phyloP scores from a whole-genome alignment of 2,797 vertebrate genomes.

The Acomys russatus region DNA sequence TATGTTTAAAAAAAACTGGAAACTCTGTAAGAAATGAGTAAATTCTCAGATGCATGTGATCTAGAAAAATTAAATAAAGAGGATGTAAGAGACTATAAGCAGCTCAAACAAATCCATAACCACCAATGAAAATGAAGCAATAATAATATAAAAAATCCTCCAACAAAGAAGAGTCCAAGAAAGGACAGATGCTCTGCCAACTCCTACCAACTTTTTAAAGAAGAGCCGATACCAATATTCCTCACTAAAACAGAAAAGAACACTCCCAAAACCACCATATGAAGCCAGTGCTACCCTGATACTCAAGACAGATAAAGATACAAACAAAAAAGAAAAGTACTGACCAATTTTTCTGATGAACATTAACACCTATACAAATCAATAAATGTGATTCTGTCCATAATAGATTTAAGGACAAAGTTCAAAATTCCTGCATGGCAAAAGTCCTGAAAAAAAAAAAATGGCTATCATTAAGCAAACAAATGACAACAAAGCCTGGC shows the following conservation, averaged over 20 bases:
- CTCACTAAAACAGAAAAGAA: neutral
- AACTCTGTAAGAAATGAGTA: neutral
- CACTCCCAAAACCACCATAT: neutral
- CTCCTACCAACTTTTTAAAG: neutral
- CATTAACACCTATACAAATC: neutral
- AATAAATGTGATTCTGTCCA: too few species aligned
- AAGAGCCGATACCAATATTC: neutral
- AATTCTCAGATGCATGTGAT: neutral
- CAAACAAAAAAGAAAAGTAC: neutral
- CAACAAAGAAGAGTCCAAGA: neutral
- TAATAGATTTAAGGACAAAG: neutral
- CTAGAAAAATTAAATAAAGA: conserved; percentile 32
- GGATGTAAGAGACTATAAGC: neutral
- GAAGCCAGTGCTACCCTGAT: neutral
- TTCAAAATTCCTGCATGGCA: neutral
- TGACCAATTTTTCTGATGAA: neutral
- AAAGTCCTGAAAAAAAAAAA: neutral
- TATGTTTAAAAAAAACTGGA: neutral
- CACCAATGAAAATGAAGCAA: neutral
- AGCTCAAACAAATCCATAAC: neutral
- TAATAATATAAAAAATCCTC: neutral
- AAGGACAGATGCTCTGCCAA: neutral
- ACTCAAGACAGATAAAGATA: neutral
- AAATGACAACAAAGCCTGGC: neutral
- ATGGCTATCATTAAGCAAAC: neutral